These are phyloP conservation scores for Chalcosyrphus nemorum DNA, from an alignment of 2,888 invertebrate species.

Conservation along the genomic window DNA sequence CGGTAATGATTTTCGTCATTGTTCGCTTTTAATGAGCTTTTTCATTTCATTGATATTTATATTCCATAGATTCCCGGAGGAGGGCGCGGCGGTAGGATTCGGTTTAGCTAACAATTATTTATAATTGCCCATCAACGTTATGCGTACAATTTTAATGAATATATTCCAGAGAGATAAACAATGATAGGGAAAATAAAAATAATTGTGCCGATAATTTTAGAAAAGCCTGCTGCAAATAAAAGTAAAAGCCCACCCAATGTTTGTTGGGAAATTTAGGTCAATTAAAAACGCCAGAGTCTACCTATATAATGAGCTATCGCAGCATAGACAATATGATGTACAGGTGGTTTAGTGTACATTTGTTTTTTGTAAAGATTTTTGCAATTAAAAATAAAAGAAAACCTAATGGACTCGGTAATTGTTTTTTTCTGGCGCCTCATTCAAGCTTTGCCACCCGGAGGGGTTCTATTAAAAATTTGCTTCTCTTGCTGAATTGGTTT, in stretches of 20 bases:
- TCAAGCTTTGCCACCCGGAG: background rate
- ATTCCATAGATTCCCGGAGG: background rate
- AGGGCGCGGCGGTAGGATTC: background rate
- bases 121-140: constrained; percentile 10
- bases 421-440: background rate
- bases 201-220: background rate
- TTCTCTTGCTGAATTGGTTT: background rate
- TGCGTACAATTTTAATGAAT: constrained; percentile 1
- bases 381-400: background rate
- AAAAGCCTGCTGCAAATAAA: background rate
- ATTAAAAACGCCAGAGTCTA: background rate
- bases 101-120: constrained; percentile 3
- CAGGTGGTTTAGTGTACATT: constrained; percentile 5
- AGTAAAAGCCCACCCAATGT: background rate
- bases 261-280: background rate
- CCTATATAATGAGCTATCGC: background rate
- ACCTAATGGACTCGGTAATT: background rate
- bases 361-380: background rate
- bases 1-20: constrained; percentile 52
- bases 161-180: background rate
- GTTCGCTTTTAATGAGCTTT: constrained; percentile 14
- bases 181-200: background rate
- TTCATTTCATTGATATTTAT: constrained; percentile 16
- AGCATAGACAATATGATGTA: background rate
- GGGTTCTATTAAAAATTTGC: background rate